Conservation (phyloP, 2,797 vertebrate genomes). For the Cyclopterus lumpus region DNA sequence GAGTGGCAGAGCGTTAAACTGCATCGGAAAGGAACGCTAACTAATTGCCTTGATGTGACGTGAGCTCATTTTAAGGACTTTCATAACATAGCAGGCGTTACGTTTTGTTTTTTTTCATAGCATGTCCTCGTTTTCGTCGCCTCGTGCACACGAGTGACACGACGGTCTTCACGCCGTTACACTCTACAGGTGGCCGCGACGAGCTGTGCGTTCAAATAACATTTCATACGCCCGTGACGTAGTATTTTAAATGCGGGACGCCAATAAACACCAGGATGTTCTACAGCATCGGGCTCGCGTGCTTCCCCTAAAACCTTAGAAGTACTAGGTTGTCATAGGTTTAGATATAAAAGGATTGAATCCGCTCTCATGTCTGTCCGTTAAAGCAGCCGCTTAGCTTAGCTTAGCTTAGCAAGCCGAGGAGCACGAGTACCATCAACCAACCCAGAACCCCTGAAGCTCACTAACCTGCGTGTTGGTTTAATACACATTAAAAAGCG, state of each 20-base stretch:
- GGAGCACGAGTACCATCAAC: not conserved
- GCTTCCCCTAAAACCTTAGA: not conserved
- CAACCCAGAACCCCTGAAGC: not conserved
- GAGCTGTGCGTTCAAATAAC: not conserved
- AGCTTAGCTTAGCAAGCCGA: not conserved
- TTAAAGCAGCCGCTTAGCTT: not conserved
- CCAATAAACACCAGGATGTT: not conserved
- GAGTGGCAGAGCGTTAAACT: slow-evolving; percentile 2
- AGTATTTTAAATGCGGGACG: not conserved
- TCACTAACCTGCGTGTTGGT: not conserved
- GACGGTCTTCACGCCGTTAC: not conserved
- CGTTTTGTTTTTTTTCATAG: no score
- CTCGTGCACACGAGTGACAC: not conserved
- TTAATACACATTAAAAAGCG: not conserved
- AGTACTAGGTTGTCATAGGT: not conserved
- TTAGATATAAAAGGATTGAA: not conserved
- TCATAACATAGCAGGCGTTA: not conserved
- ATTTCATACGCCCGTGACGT: no score
- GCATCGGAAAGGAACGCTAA: slow-evolving; percentile 4
- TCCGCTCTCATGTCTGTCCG: not conserved
- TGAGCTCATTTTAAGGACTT: slow-evolving; percentile 13
- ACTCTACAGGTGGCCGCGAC: slow-evolving; percentile 8
- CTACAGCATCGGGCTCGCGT: not conserved
- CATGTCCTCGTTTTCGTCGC: not conserved
- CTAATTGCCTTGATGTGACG: slow-evolving; percentile 12